These are phyloP conservation scores for Cecropterus lyciades DNA, from an alignment of 1,140 invertebrate species.

Conservation along the genomic window DNA sequence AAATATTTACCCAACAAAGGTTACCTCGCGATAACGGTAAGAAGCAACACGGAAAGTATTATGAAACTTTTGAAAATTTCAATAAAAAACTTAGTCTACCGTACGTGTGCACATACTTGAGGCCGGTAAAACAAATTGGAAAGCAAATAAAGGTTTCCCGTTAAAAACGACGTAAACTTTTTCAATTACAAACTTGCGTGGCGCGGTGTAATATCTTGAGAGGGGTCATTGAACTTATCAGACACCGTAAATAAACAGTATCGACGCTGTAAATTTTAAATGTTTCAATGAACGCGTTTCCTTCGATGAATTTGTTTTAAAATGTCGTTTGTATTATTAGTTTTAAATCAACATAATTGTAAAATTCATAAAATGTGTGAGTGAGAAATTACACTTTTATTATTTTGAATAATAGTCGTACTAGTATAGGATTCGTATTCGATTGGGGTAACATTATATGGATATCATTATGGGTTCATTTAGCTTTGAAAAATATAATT, in stretches of 20 bases:
- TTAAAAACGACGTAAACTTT: conserved; percentile 78
- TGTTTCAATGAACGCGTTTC: conserved; percentile 6
- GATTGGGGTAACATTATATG: too few relatives aligned
- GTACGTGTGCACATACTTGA: conserved; percentile 57
- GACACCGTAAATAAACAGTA: conserved; percentile 35
- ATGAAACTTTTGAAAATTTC: conserved; percentile 58
- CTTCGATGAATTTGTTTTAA: background rate
- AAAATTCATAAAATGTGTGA: too few relatives aligned
- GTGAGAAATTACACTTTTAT: too few relatives aligned
- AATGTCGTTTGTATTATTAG: too few relatives aligned
- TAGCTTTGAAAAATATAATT: too few relatives aligned
- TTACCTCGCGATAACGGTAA: conserved; percentile 27
- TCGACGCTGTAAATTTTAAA: conserved; percentile 17
- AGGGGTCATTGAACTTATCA: conserved; percentile 39
- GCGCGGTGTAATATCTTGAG: conserved; percentile 52
- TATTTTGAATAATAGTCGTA: too few relatives aligned
- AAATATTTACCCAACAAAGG: conserved; percentile 26
- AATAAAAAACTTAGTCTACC: conserved; percentile 61
- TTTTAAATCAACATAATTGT: too few relatives aligned
- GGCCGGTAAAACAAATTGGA: conserved; percentile 72
- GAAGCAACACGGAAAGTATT: conserved; percentile 21
- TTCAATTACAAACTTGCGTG: conserved; percentile 82
- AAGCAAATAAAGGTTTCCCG: conserved; percentile 78
- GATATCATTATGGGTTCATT: too few relatives aligned
- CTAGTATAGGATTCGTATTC: too few relatives aligned